A percentile compares a stretch with the other conserved stretches of the same genome.
Conservation (phyloP, 2,113 vertebrate genomes). For the Rallus limicola region DNA sequence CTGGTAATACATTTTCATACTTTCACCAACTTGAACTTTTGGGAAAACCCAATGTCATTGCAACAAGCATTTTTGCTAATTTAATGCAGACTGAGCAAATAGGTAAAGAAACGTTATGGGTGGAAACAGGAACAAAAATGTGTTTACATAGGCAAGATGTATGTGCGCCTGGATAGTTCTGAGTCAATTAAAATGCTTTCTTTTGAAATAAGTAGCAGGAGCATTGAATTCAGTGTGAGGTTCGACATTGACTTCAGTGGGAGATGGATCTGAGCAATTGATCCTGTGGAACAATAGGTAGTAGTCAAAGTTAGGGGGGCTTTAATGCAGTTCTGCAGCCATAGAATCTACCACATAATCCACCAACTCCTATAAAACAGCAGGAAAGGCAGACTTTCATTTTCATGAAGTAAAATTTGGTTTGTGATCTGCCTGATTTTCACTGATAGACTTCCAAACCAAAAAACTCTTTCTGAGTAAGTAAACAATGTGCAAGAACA, state of each 20-base stretch:
- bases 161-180: not conserved
- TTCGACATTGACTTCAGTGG: not conserved
- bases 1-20: not conserved
- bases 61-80: not conserved
- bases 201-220: slow-evolving; percentile 21
- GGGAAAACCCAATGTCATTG: not conserved
- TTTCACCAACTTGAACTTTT: not conserved
- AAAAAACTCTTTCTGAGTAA: not conserved
- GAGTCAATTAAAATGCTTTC: slow-evolving; percentile 2
- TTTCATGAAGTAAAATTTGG: not conserved
- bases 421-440: not conserved
- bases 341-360: not conserved
- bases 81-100: not conserved
- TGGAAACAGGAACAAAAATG: not conserved
- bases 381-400: not conserved
- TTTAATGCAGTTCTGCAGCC: not conserved
- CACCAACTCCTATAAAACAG: not conserved
- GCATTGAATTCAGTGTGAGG: not conserved
- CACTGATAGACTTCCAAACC: not conserved
- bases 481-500: not conserved
- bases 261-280: slow-evolving; percentile 8
- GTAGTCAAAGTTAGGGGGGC: not conserved
- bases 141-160: slow-evolving; percentile 4
- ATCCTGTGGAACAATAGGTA: not conserved
- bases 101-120: not conserved